A percentile compares a stretch with the other conserved stretches of the same genome.
phyloP scores from a whole-genome alignment of 2,113 vertebrate species.

The Rhineura floridana region DNA sequence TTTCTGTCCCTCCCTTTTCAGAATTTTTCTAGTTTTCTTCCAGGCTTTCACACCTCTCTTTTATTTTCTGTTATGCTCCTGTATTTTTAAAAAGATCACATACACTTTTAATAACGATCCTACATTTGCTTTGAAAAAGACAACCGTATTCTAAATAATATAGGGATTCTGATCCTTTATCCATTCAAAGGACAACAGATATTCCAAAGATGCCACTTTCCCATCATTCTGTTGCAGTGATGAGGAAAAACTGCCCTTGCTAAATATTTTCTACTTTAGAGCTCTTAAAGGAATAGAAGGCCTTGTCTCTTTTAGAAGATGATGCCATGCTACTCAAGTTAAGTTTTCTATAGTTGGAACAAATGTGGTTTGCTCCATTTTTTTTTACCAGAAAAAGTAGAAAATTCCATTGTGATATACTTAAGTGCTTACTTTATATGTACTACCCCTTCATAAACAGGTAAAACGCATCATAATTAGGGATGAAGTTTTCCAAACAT shows the following conservation, averaged over 20 bases:
- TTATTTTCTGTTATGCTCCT: background rate
- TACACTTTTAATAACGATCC: slow-evolving; percentile 11
- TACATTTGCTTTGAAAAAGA: slow-evolving; percentile 6
- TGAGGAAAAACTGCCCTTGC: background rate
- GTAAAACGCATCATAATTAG: background rate
- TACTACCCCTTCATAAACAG: background rate
- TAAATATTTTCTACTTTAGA: background rate
- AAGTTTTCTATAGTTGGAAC: slow-evolving; percentile 26
- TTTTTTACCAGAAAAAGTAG: slow-evolving; percentile 21
- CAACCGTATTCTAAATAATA: background rate
- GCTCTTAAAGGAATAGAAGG: background rate
- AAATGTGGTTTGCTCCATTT: background rate
- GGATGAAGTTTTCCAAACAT: too few relatives aligned
- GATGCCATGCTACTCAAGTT: background rate
- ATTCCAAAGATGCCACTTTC: background rate
- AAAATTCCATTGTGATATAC: slow-evolving; percentile 20
- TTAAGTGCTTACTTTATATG: background rate
- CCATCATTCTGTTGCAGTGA: background rate
- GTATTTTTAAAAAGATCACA: slow-evolving; percentile 1
- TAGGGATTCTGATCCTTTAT: background rate
- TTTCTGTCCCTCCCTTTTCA: too few relatives aligned
- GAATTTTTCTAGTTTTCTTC: too few relatives aligned
- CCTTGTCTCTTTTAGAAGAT: background rate
- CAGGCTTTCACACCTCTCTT: too few relatives aligned
- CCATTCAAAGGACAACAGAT: background rate